These are phyloP conservation scores for Drosophila setifemur DNA, from an alignment of 1,140 invertebrate species.

Conservation along the genomic window DNA sequence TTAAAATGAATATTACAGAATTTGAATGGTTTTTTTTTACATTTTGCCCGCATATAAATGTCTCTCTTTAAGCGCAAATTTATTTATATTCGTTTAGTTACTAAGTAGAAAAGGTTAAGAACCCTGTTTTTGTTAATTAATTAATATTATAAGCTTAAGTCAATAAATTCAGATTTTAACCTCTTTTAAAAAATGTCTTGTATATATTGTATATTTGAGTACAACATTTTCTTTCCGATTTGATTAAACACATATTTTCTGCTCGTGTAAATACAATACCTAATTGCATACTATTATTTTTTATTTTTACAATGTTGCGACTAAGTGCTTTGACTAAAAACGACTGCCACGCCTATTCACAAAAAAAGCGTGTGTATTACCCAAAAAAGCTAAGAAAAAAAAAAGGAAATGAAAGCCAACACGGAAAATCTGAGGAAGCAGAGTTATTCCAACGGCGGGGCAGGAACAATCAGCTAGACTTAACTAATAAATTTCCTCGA, in stretches of 20 bases:
- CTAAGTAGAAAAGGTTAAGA: too few species aligned
- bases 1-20: not conserved
- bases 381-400: not conserved
- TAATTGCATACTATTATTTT: not conserved
- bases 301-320: slow-evolving; percentile 36
- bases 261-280: slow-evolving; percentile 25
- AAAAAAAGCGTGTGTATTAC: slow-evolving; percentile 5
- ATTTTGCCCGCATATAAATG: too few species aligned
- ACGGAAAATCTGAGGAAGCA: slow-evolving; percentile 10
- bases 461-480: slow-evolving; percentile 57
- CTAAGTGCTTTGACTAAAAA: slow-evolving; percentile 17
- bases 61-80: too few species aligned
- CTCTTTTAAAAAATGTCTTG: too few species aligned
- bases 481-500: slow-evolving; percentile 77
- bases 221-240: too few species aligned
- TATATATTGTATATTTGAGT: too few species aligned
- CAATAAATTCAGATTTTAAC: too few species aligned
- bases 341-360: slow-evolving; percentile 10
- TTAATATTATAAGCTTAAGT: too few species aligned
- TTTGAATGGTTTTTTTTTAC: not conserved
- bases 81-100: too few species aligned
- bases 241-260: too few species aligned
- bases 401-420: slow-evolving; percentile 24
- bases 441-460: slow-evolving; percentile 8
- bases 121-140: too few species aligned